Conservation (phyloP, 2,888 invertebrate species). For the Trimorus sp. region DNA sequence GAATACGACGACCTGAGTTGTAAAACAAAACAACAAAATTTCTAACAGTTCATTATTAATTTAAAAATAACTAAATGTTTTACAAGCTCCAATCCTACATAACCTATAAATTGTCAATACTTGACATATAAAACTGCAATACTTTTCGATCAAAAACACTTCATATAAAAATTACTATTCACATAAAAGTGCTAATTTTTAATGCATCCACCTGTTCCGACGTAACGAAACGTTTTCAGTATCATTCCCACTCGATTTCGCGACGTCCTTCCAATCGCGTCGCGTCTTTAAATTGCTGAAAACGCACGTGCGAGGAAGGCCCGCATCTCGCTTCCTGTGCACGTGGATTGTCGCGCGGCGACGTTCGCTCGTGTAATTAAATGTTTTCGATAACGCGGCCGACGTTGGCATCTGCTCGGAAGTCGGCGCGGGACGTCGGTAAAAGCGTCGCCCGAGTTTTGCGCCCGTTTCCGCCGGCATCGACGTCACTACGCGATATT, state of each 20-base stretch:
- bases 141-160: not conserved
- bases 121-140: not conserved
- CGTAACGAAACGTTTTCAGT: too few species aligned
- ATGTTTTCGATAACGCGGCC: constrained; percentile 54
- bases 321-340: constrained; percentile 66
- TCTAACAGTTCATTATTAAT: too few species aligned
- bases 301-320: constrained; percentile 63
- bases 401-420: constrained; percentile 52
- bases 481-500: constrained; percentile 60
- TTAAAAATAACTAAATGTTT: too few species aligned
- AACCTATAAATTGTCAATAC: not conserved
- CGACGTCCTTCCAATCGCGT: constrained; percentile 9
- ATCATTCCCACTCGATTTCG: not conserved
- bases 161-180: too few species aligned
- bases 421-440: constrained; percentile 36
- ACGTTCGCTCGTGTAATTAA: constrained; percentile 56
- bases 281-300: constrained; percentile 4
- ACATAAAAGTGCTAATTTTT: too few species aligned
- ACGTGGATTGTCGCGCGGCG: constrained; percentile 68
- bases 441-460: constrained; percentile 19
- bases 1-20: too few species aligned
- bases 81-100: too few species aligned
- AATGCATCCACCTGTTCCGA: too few species aligned
- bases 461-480: constrained; percentile 64
- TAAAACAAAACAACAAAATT: too few species aligned